phyloP scores from a whole-genome alignment of 2,888 invertebrate species.

The Rhingia rostrata region DNA sequence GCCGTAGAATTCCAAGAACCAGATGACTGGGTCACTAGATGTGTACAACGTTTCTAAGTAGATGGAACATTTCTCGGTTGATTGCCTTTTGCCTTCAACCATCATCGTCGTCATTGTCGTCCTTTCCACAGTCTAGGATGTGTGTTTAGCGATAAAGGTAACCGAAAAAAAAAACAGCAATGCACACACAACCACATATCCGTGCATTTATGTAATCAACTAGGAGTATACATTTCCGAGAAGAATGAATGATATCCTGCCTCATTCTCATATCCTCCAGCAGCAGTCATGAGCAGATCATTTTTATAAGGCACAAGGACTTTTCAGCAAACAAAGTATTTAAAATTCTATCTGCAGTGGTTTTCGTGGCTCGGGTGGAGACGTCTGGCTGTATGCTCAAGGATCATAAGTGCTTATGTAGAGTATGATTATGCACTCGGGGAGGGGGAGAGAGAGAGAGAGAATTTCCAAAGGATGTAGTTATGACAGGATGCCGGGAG shows the following conservation, averaged over 20 bases:
- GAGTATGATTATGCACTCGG: not conserved
- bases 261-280: constrained; percentile 4
- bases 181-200: not conserved
- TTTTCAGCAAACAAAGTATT: constrained; percentile 63
- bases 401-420: constrained; percentile 30
- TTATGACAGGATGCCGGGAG: constrained; percentile 46
- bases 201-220: constrained; percentile 50
- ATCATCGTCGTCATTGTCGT: constrained; percentile 11
- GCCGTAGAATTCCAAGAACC: constrained; percentile 61
- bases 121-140: not conserved
- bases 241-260: constrained; percentile 28
- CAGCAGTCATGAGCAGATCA: constrained; percentile 8
- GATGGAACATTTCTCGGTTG: constrained; percentile 57
- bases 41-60: constrained; percentile 36
- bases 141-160: constrained; percentile 38
- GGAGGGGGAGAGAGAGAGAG: not conserved
- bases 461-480: constrained; percentile 43
- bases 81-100: constrained; percentile 59
- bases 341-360: constrained; percentile 59
- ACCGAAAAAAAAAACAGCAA: constrained; percentile 5
- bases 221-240: constrained; percentile 20
- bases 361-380: not conserved
- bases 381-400: constrained; percentile 2
- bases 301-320: constrained; percentile 39
- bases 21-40: constrained; percentile 73